A percentile compares a stretch with the other conserved stretches of the same genome.
Conservation (phyloP, 2,797 vertebrate species). For the Pantherophis alleghaniensis region DNA sequence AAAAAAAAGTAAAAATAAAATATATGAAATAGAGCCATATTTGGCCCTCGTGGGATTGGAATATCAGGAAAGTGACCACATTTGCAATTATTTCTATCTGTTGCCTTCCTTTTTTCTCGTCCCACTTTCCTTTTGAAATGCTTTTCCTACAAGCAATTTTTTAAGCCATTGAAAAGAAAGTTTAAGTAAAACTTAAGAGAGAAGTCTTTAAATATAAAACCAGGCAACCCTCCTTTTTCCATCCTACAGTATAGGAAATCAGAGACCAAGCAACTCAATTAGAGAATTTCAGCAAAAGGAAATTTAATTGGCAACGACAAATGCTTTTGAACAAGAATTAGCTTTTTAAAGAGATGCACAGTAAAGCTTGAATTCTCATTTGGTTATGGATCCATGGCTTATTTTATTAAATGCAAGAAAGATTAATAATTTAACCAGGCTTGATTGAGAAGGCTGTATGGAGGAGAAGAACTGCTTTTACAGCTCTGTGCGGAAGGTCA, state of each 20-base stretch:
- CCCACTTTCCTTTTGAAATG: background rate
- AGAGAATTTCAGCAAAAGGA: background rate
- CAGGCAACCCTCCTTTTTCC: background rate
- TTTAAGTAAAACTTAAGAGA: constrained; percentile 3
- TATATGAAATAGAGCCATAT: background rate
- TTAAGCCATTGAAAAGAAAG: constrained; percentile 48
- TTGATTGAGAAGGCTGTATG: background rate
- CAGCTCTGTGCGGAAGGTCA: constrained; percentile 27
- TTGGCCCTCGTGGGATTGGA: background rate
- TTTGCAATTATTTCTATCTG: no score
- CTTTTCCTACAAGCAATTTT: background rate
- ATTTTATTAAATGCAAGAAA: background rate
- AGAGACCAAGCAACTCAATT: background rate
- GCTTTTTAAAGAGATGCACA: background rate
- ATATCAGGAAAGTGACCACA: background rate
- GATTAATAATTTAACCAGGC: background rate
- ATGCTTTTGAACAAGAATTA: background rate
- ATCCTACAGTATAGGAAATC: background rate
- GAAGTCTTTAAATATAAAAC: background rate
- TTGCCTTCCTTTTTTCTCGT: background rate
- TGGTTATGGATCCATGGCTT: background rate
- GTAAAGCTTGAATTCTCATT: background rate
- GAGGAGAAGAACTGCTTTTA: background rate
- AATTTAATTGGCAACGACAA: background rate
- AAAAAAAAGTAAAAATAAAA: no score